Percentiles rank a stretch among this genome's conserved stretches.
Conservation (phyloP, 2,113 vertebrate genomes). For the Melanotaenia duboulayi region DNA sequence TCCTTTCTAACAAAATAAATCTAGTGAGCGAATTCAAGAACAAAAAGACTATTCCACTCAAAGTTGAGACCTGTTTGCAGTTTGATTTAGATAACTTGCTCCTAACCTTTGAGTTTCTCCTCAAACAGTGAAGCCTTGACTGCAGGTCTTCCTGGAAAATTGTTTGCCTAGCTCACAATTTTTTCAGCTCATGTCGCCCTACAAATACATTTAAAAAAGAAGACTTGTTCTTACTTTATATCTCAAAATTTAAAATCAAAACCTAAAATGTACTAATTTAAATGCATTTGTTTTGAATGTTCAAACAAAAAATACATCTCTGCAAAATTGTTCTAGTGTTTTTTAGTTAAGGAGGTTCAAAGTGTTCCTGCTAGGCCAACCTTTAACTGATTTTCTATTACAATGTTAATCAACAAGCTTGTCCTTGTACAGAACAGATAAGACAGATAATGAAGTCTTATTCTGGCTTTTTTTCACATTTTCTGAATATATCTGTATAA, state of each 20-base stretch:
- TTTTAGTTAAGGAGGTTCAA: constrained; percentile 9
- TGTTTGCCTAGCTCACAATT: constrained; percentile 1
- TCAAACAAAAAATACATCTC: neutral
- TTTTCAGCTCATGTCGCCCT: neutral
- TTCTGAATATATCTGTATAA: neutral
- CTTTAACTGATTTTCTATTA: constrained; percentile 13
- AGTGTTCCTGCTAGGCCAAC: constrained; percentile 2
- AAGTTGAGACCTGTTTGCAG: neutral
- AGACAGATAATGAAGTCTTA: constrained; percentile 1
- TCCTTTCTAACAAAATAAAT: neutral
- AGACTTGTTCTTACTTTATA: too few species aligned
- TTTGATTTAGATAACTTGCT: neutral
- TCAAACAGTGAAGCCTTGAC: neutral
- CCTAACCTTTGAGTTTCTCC: neutral
- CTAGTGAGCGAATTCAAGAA: neutral
- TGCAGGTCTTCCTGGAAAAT: neutral
- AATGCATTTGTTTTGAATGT: neutral
- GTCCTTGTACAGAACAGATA: constrained; percentile 3
- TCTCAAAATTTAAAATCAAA: neutral
- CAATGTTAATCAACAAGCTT: constrained; percentile 1
- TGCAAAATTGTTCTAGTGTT: neutral
- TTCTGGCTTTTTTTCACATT: neutral
- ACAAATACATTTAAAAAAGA: too few species aligned
- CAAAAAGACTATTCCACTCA: neutral
- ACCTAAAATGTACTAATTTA: constrained; percentile 1